These are phyloP conservation scores for Progne subis DNA, from an alignment of 2,113 vertebrate species.

Conservation along the genomic window DNA sequence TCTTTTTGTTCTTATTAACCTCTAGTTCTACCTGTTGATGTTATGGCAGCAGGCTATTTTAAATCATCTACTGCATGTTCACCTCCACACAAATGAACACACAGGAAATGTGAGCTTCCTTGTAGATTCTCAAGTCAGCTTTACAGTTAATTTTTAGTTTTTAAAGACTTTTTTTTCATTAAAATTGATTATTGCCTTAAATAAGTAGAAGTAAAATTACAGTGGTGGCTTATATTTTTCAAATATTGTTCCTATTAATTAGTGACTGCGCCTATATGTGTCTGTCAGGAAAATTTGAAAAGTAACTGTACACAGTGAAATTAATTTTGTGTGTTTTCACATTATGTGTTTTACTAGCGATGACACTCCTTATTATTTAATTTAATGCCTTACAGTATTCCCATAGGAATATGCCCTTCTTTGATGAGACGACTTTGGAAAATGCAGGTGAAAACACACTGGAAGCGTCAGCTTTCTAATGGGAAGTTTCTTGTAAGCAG, in stretches of 20 bases:
- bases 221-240: slow-evolving; percentile 41
- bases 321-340: slow-evolving; percentile 37
- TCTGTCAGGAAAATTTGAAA: slow-evolving; percentile 68
- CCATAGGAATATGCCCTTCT: slow-evolving; percentile 21
- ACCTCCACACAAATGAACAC: background rate
- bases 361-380: slow-evolving; percentile 66
- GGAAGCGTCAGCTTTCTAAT: slow-evolving; percentile 57
- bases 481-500: slow-evolving; percentile 63
- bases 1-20: background rate
- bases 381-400: slow-evolving; percentile 46
- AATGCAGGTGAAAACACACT: slow-evolving; percentile 60
- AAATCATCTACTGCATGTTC: background rate
- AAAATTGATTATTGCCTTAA: slow-evolving; percentile 18
- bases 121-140: background rate
- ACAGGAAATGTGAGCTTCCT: background rate
- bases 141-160: background rate
- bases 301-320: slow-evolving; percentile 67
- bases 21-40: background rate
- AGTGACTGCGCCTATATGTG: slow-evolving; percentile 16
- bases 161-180: slow-evolving; percentile 26
- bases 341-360: slow-evolving; percentile 64
- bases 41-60: background rate
- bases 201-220: slow-evolving; percentile 13
- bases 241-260: slow-evolving; percentile 58
- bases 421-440: slow-evolving; percentile 59